phyloP scores from a whole-genome alignment of 2,888 invertebrate genomes.

The Malachius bipustulatus region DNA sequence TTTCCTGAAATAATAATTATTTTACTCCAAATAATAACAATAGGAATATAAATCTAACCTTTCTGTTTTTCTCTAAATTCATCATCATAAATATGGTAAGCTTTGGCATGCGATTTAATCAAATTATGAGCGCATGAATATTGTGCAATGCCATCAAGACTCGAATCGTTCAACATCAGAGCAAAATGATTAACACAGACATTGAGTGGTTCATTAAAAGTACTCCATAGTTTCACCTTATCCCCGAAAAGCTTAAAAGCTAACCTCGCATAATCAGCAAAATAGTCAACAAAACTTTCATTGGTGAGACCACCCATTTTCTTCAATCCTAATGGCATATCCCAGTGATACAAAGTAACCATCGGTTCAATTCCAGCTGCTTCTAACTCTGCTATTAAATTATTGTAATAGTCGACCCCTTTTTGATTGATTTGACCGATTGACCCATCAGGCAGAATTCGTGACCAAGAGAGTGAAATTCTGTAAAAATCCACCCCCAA shows the following conservation, averaged over 20 bases:
- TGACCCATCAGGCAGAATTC: conserved; percentile 45
- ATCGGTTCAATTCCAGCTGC: conserved; percentile 48
- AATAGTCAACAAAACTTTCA: conserved; percentile 17
- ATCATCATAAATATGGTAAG: conserved; percentile 33
- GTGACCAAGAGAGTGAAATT: conserved; percentile 52
- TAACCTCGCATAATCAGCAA: conserved; percentile 21
- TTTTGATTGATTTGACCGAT: conserved; percentile 42
- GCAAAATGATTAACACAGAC: conserved; percentile 12
- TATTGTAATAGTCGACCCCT: conserved; percentile 53
- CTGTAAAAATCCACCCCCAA: conserved; percentile 26
- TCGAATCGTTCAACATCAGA: conserved; percentile 3
- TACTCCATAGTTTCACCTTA: conserved; percentile 23
- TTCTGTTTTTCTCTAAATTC: conserved; percentile 30
- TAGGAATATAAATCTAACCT: too few relatives aligned
- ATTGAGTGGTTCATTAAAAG: conserved; percentile 22
- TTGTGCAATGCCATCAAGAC: conserved; percentile 39
- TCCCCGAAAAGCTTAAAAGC: conserved; percentile 22
- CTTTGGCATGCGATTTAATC: conserved; percentile 37
- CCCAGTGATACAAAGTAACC: conserved; percentile 46
- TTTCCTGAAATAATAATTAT: conserved; percentile 35
- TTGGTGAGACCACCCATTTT: conserved; percentile 20
- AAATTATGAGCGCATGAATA: conserved; percentile 45
- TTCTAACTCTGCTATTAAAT: conserved; percentile 48
- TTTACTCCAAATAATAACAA: too few relatives aligned
- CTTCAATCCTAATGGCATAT: conserved; percentile 32